Evolutionary conservation across 2,797 vertebrate genomes (phyloP).

Genomic region (Miichthys miiuy): DNA sequence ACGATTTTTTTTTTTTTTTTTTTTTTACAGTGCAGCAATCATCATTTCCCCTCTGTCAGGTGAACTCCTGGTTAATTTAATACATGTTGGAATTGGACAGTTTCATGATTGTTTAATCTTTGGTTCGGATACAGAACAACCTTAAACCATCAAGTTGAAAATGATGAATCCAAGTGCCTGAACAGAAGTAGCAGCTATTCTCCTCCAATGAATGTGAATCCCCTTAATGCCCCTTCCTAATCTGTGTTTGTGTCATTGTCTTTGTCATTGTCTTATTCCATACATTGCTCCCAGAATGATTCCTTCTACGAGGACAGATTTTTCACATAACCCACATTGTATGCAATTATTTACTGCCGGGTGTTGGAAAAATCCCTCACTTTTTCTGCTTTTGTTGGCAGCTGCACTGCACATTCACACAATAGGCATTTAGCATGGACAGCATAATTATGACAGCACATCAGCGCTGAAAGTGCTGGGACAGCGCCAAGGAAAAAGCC

Average conservation of each 20-base stretch:
- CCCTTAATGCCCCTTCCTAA: constrained; percentile 42
- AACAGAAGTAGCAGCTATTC: constrained; percentile 32
- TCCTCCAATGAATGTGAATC: constrained; percentile 34
- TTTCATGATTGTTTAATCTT: constrained; percentile 16
- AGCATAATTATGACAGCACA: constrained; percentile 81
- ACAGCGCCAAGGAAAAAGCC: constrained; percentile 69
- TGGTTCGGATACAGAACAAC: not conserved
- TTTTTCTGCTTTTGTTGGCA: constrained; percentile 76
- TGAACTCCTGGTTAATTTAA: not conserved
- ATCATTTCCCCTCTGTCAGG: too few species aligned
- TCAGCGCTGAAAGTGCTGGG: constrained; percentile 73
- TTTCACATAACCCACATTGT: constrained; percentile 71
- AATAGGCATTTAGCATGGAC: constrained; percentile 80
- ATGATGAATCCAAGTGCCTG: constrained; percentile 12
- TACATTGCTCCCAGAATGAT: constrained; percentile 67
- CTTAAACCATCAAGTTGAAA: constrained; percentile 1
- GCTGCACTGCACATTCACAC: constrained; percentile 70
- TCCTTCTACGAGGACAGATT: constrained; percentile 63
- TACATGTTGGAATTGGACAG: not conserved
- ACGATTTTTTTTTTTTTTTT: too few species aligned
- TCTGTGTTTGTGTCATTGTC: constrained; percentile 42
- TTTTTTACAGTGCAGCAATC: not conserved
- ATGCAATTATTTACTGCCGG: constrained; percentile 71
- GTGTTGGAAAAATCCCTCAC: constrained; percentile 68
- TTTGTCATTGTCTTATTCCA: constrained; percentile 76